These are phyloP conservation scores for Vimba vimba DNA, from an alignment of 2,113 vertebrate genomes.

Conservation along the genomic window DNA sequence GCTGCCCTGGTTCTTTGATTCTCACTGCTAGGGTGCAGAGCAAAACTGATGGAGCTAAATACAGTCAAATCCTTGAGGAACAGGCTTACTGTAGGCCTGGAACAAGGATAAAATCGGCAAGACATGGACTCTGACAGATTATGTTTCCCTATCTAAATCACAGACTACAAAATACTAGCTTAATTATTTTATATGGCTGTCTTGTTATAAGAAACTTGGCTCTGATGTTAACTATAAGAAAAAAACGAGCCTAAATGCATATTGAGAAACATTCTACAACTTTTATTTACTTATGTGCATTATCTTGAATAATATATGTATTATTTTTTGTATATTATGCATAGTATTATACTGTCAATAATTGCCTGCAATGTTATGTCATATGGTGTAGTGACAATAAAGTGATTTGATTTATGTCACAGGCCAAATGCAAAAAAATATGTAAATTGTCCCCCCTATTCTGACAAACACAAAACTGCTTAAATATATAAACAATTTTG, in stretches of 20 bases:
- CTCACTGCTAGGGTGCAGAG: constrained; percentile 21
- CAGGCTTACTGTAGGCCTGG: constrained; percentile 3
- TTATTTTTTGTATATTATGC: background rate
- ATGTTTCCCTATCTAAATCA: background rate
- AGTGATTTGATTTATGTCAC: background rate
- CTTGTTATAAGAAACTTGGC: background rate
- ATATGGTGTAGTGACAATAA: background rate
- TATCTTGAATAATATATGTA: background rate
- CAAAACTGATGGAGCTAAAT: constrained; percentile 36
- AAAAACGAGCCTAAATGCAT: background rate
- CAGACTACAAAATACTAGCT: background rate
- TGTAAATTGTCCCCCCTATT: background rate
- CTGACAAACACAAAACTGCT: background rate
- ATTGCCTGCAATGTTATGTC: background rate
- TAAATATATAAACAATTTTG: no score
- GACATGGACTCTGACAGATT: background rate
- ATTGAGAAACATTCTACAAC: background rate
- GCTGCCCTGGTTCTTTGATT: constrained; percentile 38
- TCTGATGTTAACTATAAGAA: background rate
- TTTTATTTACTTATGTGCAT: background rate
- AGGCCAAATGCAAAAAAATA: background rate
- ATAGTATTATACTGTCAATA: background rate
- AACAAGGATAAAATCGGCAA: constrained; percentile 11
- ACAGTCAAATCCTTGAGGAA: constrained; percentile 31
- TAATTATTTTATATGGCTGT: background rate